Base-by-base conservation (phyloP, 2,888 invertebrate genomes). In the Trisateles emortualis region DNA sequence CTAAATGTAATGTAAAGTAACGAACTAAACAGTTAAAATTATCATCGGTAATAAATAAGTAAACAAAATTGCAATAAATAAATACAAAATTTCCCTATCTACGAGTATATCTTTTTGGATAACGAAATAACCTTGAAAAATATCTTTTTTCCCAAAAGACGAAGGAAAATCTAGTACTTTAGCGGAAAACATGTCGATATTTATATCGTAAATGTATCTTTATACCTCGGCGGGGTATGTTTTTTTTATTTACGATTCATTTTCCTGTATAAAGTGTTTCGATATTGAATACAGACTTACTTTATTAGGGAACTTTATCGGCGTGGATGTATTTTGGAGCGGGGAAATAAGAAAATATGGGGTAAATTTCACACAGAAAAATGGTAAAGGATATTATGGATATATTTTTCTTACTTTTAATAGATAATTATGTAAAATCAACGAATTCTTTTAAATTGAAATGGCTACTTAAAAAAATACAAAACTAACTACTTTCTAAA, bases 171-270 rank as follows among this genome's bases (percentile, higher is more conserved):
- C 50, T 51, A 51, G 50, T 44, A 58, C 54, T 58, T 62, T 42
- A 41, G 22, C 13, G 16, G 17, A 32, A 54, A 62, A 58, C 52
- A 62, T 36, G 45, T 52, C 47, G 41, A 59, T 63, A 35, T 30
- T 43, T 33, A 33, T 33, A 16, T 43, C 45, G 38, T 67, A 52
- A 67, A 59, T 52, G 30, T 50, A 16, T 26, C 19, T 54, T 59
- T 59, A 53, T 51, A 30, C 13, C 32, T 26, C 58, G 13, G 33
- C 35, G 0, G 49, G 40, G 50, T 46, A 48, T 49, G 22, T 54
- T 62, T 61, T 42, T n/a, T 35, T 62, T 54, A 54, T 58, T 52
- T 61, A 66, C 30, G 32, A 46, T 29, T 32, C 38, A 44, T 61
- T 66, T 52, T 11, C 39, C 38, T 49, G 36, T 33, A 41, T 51